Base-by-base conservation (phyloP, 1,140 invertebrate genomes). In the Chrysoperla carnea region DNA sequence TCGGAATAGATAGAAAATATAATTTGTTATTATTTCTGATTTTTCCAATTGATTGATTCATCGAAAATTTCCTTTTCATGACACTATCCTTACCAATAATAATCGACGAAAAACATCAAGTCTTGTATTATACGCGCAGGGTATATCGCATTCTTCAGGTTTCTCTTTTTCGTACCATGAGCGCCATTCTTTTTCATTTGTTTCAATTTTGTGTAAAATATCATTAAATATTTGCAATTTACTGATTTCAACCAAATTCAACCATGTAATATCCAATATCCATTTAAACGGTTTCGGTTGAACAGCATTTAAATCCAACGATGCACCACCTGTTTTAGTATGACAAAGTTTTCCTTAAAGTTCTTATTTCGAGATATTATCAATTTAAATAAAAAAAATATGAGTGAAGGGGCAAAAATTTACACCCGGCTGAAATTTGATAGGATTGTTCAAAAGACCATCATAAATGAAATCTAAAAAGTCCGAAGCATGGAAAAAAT, bases 181-280 rank as follows among this genome's bases (percentile, higher is more conserved):
- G 28, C 78, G 73, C 92, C 93, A 97, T 53, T 93, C 88, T 44
- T 76, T 78, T 60, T 95, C 90, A 56, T 81, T 83, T 14, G 72
- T 61, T 47, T 82, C 73, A 51, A 95, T 90, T 62, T 87, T 85
- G 8, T 72, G 74, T 4, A 94, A 59, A 40, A 96, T 76, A 40
- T 82, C 78, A 6, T 70, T 71, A 61, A 96, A 97, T 23, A 72
- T 75, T 17, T 80, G 70, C 6, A 95, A 62, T 59, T 91, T 92
- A 54, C 81, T 89, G 4, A 97, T 84, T 62, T 95, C 90, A 1
- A 96, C 90, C 40, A 97, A 66, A 69, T 97, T 97, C 12, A 97
- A 59, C 93, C 93, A 97, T 1, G 90, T 94, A 35, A 94, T 84
- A 52, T 97, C 91, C 7, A 92, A 66, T 52, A 97, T 91, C 93